Evolutionary conservation across 2,113 vertebrate species (phyloP).

Genomic region (Albula glossodonta): DNA sequence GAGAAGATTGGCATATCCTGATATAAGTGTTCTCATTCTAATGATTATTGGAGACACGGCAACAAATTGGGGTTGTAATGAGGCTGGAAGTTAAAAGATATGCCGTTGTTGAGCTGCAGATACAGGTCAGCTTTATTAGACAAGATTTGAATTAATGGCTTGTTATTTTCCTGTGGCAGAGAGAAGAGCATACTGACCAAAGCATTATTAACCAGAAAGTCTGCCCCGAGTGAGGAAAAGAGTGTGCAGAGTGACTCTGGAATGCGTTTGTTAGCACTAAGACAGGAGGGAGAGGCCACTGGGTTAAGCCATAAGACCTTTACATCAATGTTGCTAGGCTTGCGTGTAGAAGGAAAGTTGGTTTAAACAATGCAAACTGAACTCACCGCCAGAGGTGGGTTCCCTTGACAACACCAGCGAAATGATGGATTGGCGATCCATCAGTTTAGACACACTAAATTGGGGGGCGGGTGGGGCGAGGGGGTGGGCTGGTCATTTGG

Average conservation of each 20-base stretch:
- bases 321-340: neutral
- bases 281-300: neutral
- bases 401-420: neutral
- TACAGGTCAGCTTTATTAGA: neutral
- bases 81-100: neutral
- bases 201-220: neutral
- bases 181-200: neutral
- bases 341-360: neutral
- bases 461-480: no score
- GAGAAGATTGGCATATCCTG: slow-evolving; percentile 37
- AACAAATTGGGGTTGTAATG: no score
- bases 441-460: neutral
- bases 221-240: neutral
- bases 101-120: neutral
- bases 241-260: neutral
- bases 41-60: neutral
- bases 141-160: neutral
- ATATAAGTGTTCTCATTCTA: neutral
- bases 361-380: neutral
- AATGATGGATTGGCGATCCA: neutral
- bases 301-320: neutral
- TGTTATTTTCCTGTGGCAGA: neutral
- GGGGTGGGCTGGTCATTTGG: neutral
- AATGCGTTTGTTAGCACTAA: neutral
- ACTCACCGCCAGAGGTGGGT: neutral